Percentiles rank a stretch among this genome's conserved stretches.
Conservation (phyloP, 2,113 vertebrate genomes). For the Hippoglossus stenolepis region DNA sequence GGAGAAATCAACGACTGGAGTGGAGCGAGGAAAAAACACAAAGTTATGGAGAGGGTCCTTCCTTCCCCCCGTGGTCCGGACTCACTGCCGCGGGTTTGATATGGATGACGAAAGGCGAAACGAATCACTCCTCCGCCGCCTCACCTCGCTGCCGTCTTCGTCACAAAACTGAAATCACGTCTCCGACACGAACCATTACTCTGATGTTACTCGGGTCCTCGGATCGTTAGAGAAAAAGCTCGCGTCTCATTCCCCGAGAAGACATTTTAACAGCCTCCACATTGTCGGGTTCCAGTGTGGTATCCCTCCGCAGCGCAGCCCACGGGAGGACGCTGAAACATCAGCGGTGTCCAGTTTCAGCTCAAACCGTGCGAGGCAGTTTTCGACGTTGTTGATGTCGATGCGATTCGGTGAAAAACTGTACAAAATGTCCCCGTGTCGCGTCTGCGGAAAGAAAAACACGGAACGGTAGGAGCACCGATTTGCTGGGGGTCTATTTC, state of each 20-base stretch:
- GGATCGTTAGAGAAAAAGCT: conserved; percentile 70
- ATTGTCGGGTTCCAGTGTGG: conserved; percentile 81
- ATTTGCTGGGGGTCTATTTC: conserved; percentile 82
- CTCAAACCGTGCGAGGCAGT: conserved; percentile 1
- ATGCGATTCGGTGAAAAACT: background rate
- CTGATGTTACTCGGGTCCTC: conserved; percentile 44
- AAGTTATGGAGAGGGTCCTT: conserved; percentile 84
- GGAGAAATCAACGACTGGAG: conserved; percentile 62
- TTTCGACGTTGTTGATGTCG: background rate
- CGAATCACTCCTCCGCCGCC: conserved; percentile 51
- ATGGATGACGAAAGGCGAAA: conserved; percentile 63
- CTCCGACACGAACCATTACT: conserved; percentile 64
- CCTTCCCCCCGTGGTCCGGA: conserved; percentile 73
- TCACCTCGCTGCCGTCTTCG: conserved; percentile 39
- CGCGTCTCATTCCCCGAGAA: conserved; percentile 84
- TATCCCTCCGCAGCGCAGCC: conserved; percentile 82
- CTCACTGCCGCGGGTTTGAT: conserved; percentile 54
- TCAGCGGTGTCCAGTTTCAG: conserved; percentile 81
- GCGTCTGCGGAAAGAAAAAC: background rate
- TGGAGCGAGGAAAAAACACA: conserved; percentile 70
- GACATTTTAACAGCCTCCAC: conserved; percentile 88
- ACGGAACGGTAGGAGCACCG: background rate
- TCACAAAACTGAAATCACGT: conserved; percentile 60
- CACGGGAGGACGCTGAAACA: conserved; percentile 71
- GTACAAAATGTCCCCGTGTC: background rate